These are phyloP conservation scores for Agrilus cyanescens DNA, from an alignment of 2,888 invertebrate genomes.

Conservation along the genomic window DNA sequence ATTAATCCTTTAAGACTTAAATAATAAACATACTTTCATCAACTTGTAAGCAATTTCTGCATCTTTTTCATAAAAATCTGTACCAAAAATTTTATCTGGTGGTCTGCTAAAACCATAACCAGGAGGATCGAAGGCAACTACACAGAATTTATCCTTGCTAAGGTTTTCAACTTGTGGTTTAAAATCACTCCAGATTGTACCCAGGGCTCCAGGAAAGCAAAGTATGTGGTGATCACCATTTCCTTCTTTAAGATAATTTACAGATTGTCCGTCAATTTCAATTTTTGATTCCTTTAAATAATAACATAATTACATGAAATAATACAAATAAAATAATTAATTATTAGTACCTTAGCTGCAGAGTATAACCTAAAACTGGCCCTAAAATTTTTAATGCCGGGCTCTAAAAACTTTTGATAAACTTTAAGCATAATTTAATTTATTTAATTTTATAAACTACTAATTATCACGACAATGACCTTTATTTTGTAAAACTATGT, in stretches of 20 bases:
- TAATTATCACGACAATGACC: no score
- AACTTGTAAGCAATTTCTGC: slow-evolving; percentile 57
- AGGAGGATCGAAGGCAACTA: slow-evolving; percentile 74
- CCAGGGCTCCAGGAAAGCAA: slow-evolving; percentile 70
- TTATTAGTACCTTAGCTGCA: no score
- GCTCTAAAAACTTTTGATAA: no score
- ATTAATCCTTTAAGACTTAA: neutral
- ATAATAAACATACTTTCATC: slow-evolving; percentile 49
- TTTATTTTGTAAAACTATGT: no score
- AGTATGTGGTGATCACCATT: slow-evolving; percentile 49
- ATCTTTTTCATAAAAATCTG: slow-evolving; percentile 63
- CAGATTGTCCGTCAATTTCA: slow-evolving; percentile 43
- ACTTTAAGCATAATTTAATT: no score
- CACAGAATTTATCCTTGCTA: slow-evolving; percentile 47
- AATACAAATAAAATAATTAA: neutral
- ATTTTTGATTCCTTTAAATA: slow-evolving; percentile 47
- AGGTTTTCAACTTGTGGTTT: slow-evolving; percentile 61
- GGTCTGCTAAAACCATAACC: slow-evolving; percentile 80
- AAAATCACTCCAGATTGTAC: slow-evolving; percentile 75
- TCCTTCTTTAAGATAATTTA: slow-evolving; percentile 54
- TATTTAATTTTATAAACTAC: no score
- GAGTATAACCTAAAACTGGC: no score
- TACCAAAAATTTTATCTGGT: slow-evolving; percentile 56
- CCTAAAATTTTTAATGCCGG: no score
- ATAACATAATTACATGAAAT: neutral